Evolutionary conservation across 2,113 vertebrate species (phyloP), one percentile per base, ranked within the genome.

Genomic region (Salvelinus namaycush): DNA sequence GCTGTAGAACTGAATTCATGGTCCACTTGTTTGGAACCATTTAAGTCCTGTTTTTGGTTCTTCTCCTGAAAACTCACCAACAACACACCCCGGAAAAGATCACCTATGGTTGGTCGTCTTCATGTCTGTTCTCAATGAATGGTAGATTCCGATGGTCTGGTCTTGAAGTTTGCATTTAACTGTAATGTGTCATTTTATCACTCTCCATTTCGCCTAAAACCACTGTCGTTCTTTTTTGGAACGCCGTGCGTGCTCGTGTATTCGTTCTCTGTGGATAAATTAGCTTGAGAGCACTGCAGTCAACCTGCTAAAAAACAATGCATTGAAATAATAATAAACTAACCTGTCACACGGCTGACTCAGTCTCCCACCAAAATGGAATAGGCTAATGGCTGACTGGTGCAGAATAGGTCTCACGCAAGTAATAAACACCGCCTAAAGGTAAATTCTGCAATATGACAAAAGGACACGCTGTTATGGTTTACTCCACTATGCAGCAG

Each of bases 1-100:
- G 89, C 70, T 93, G 89, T 72, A 91, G 88, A 72, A 86, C 90
- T 5, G 93, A 89, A 77, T 85, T 93, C 90, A 93, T 91, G 75
- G 22, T 92, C 88, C 93, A 93, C 91, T 93, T 93, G 90, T 89
- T 92, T 34, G 93, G 92, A 74, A 93, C 93, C 91, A 92, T 94
- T 80, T 74, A 64, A 26, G 13, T 54, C 4, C 16, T 18, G 22
- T 80, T 77, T 44, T 75, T 34, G 22, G 67, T 68, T 29, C 67
- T 68, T 44, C 7, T 39, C 16, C 5, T 64, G 2, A 20, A 49
- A 24, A 29, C 20, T 18, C 62, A 67, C 6, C 34, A 39, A 74
- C 49, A 31, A 60, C 7, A 44, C 39, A 44, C 9, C 39, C 39
- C 9, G 39, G 39, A 44, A 9, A 44, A 44, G 39, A 44, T 44